Conservation (phyloP, 2,888 invertebrate species). For the Myathropa florea region DNA sequence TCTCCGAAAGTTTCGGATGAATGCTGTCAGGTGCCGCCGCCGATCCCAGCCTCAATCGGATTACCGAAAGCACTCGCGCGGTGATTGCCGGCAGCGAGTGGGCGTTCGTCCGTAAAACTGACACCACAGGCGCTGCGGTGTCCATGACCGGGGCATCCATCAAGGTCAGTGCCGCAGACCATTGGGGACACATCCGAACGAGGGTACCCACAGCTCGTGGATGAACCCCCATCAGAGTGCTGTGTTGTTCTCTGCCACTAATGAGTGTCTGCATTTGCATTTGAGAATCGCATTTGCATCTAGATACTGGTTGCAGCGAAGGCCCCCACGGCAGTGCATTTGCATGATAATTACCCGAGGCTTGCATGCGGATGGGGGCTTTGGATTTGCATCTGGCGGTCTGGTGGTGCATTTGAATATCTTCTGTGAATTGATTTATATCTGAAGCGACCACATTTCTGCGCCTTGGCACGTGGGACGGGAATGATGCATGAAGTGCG, state of each 20-base stretch:
- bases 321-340: not conserved
- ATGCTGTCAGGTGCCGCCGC: not conserved
- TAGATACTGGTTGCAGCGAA: not conserved
- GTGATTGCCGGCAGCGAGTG: constrained; percentile 16
- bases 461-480: not conserved
- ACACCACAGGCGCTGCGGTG: not conserved
- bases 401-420: not conserved
- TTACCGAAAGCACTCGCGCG: constrained; percentile 30
- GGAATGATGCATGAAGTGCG: not conserved
- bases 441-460: not conserved
- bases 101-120: constrained; percentile 16
- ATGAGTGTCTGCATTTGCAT: not conserved
- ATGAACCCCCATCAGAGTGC: not conserved
- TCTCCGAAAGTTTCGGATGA: not conserved
- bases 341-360: not conserved
- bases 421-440: not conserved
- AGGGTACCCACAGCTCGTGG: not conserved
- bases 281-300: constrained; percentile 1
- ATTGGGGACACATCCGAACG: not conserved
- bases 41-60: constrained; percentile 10
- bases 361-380: not conserved
- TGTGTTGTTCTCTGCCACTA: not conserved
- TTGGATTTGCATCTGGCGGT: not conserved
- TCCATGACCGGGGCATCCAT: not conserved
- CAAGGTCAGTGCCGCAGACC: not conserved